Percentiles rank a stretch among this genome's conserved stretches.
These are phyloP conservation scores for Scalopus aquaticus DNA, from an alignment of 2,113 vertebrate species.

Conservation along the genomic window DNA sequence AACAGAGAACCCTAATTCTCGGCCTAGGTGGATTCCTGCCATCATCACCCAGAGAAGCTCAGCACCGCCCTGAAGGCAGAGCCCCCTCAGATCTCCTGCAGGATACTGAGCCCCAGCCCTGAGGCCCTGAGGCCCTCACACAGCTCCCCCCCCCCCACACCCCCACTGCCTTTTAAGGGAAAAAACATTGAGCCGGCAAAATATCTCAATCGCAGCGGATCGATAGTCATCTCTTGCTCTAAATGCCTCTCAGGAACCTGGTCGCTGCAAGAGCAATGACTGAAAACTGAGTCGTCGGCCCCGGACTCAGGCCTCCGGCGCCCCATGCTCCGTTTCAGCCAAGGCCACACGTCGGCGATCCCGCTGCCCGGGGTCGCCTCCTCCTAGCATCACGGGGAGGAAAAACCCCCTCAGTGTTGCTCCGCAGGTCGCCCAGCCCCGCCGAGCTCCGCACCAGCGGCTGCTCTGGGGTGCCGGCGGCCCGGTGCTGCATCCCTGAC, in stretches of 20 bases:
- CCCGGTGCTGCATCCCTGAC: not conserved
- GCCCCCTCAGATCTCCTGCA: conserved; percentile 10
- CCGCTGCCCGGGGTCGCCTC: not conserved
- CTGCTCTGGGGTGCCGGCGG: not conserved
- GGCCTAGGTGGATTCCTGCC: conserved; percentile 57
- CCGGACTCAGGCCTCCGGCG: conserved; percentile 59
- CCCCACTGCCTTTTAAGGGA: conserved; percentile 76
- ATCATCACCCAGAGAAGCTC: conserved; percentile 22
- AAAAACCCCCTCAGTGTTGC: conserved; percentile 6
- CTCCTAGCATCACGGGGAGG: not conserved
- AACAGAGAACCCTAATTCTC: conserved; percentile 27
- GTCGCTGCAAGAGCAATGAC: conserved; percentile 47
- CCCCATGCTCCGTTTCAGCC: not conserved
- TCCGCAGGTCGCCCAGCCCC: not conserved
- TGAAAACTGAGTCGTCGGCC: not conserved
- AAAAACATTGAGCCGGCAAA: conserved; percentile 59
- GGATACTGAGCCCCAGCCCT: not conserved
- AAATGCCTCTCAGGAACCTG: conserved; percentile 58
- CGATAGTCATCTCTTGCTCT: conserved; percentile 64
- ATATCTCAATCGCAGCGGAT: conserved; percentile 56
- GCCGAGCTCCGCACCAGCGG: not conserved
- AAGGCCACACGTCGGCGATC: not conserved
- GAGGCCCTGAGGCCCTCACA: conserved; percentile 34
- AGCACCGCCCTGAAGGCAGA: conserved; percentile 50
- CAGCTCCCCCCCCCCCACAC: conserved; percentile 35